A percentile compares a stretch with the other conserved stretches of the same genome.
Conservation (phyloP, 2,113 vertebrate genomes). For the Balaeniceps rex region DNA sequence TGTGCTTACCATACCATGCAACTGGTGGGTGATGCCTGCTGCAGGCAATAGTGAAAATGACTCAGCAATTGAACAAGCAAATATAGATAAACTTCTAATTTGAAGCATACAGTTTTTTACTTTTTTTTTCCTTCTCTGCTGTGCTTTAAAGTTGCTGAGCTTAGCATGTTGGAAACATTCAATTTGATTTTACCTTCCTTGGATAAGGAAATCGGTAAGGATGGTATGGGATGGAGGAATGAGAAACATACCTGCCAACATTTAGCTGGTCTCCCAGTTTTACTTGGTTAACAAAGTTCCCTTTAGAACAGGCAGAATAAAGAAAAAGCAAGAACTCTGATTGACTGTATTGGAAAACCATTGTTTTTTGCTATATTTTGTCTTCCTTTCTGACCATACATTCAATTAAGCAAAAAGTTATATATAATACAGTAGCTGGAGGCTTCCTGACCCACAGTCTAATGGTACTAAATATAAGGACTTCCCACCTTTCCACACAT, state of each 20-base stretch:
- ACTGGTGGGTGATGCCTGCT: background rate
- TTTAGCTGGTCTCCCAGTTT: background rate
- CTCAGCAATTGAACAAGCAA: background rate
- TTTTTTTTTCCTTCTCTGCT: background rate
- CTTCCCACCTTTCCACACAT: background rate
- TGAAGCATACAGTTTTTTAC: background rate
- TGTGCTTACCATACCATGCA: background rate
- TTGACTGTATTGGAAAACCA: background rate
- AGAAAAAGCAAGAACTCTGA: background rate
- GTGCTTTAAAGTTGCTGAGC: background rate
- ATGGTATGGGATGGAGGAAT: background rate
- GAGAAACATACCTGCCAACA: background rate
- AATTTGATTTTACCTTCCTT: background rate
- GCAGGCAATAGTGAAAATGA: background rate
- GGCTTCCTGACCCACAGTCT: background rate
- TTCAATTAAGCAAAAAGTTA: background rate
- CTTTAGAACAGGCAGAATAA: background rate
- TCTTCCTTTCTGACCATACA: background rate
- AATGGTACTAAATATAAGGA: background rate
- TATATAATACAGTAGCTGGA: background rate
- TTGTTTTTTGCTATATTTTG: background rate
- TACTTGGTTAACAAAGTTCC: background rate
- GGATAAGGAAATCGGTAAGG: background rate
- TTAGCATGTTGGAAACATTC: background rate
- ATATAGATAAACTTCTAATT: background rate